Base-by-base conservation (phyloP, 1,140 invertebrate genomes). In the Spodoptera frugiperda region DNA sequence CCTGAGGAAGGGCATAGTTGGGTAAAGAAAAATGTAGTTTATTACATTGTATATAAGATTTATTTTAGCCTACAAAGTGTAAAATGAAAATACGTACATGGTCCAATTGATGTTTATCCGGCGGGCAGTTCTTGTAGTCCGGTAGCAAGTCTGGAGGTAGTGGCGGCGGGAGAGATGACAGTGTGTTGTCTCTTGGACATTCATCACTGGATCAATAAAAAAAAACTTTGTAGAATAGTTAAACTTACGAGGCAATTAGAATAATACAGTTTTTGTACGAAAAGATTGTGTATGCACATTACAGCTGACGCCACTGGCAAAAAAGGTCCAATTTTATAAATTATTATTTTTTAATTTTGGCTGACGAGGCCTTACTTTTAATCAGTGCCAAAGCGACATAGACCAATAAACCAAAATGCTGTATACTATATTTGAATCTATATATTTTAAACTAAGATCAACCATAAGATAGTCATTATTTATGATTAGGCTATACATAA, bases 71-170 rank as follows among this genome's bases (percentile, higher is more conserved):
- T 59, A 33, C 12, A 59, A 80, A 61, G 63, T 75, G 67, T 55
- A 70, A 73, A 46, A 76, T 46, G 46, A 33, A 3, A 68, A 55
- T 82, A 91, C 96, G 95, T 95, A 98, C 97, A 95, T 99, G 98
- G 93, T 99, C 97, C 57, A 99, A 94, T 92, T 99, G 98, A 93
- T 99, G 98, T 92, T 98, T 96, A 90, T 98, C 97, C 8, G 97
- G 96, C 2, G 97, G 97, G 68, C 97, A 96, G 87, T 98, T 97
- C 76, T 97, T 96, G 82, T 96, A 96, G 51, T 97, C 96, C 0
- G 98, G 98, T 70, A 99, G 94, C 65, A 97, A 93, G 78, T 97
- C 96, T 0, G 96, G 95, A 14, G 96, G 95, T 2, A 94, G 80
- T 0, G 93, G 94, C 5, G 93, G 93, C 6, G 93, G 94, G 11